Percentiles rank a stretch among this genome's conserved stretches.
Evolutionary conservation across 2,113 vertebrate genomes (phyloP).

Genomic region (Antigone vipio): DNA sequence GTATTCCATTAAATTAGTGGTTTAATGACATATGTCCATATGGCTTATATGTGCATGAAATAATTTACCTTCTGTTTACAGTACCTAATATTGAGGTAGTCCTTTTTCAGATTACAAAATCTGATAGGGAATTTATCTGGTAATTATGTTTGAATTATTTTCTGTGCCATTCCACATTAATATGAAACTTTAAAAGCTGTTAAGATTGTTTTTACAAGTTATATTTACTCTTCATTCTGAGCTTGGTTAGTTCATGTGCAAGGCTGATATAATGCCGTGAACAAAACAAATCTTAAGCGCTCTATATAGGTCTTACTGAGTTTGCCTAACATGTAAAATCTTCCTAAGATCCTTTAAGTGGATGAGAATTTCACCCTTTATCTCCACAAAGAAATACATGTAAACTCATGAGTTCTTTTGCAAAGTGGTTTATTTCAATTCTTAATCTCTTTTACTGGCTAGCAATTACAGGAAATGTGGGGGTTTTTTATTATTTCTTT

Average conservation of each 20-base stretch:
- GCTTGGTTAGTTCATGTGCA: not conserved
- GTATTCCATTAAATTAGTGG: not conserved
- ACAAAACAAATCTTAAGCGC: not conserved
- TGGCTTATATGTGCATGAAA: not conserved
- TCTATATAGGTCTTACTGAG: not conserved
- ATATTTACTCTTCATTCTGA: not conserved
- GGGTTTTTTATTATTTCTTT: not conserved
- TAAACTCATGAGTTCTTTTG: not conserved
- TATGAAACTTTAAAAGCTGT: not conserved
- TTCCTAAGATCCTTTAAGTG: not conserved
- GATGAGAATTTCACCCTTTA: not conserved
- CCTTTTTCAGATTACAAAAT: not conserved
- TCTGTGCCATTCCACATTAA: not conserved
- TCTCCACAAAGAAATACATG: not conserved
- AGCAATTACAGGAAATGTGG: not conserved
- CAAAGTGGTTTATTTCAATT: not conserved
- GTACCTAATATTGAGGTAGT: not conserved
- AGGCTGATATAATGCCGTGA: not conserved
- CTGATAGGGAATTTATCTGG: not conserved
- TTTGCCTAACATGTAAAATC: not conserved
- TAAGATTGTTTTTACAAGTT: not conserved
- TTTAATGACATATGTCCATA: not conserved
- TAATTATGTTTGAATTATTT: not conserved
- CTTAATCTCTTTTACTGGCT: not conserved
- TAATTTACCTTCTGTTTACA: not conserved